A percentile compares a stretch with the other conserved stretches of the same genome.
Evolutionary conservation across 2,113 vertebrate species (phyloP).

Genomic region (Chaetodon trifascialis): DNA sequence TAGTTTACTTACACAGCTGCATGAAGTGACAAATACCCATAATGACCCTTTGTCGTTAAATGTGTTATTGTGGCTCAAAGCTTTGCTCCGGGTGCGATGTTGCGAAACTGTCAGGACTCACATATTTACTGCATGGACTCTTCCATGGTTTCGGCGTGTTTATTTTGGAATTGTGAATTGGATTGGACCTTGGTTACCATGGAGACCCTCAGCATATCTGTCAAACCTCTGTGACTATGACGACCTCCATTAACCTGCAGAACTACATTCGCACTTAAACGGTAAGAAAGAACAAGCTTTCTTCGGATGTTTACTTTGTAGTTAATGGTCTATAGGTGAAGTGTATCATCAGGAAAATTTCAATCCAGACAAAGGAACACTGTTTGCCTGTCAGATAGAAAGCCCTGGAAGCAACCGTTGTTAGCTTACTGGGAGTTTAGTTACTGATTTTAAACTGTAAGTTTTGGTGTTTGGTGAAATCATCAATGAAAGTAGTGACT

Average conservation of each 20-base stretch:
- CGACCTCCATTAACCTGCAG: neutral
- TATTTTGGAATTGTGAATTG: neutral
- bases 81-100: neutral
- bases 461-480: neutral
- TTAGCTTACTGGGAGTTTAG: neutral
- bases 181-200: neutral
- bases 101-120: neutral
- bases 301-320: neutral
- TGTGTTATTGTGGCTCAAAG: neutral
- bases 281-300: slow-evolving; percentile 15
- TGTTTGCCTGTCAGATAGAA: neutral
- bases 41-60: neutral
- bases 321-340: neutral
- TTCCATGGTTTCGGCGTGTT: neutral
- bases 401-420: neutral
- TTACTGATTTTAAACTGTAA: neutral
- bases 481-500: neutral
- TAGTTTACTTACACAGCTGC: neutral
- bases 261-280: neutral
- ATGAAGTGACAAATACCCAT: neutral
- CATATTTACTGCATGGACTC: neutral
- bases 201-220: neutral
- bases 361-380: neutral
- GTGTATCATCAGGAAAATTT: neutral
- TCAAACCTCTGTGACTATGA: neutral